Conservation (phyloP, 2,888 invertebrate species). For the Cartodere bifasciata region DNA sequence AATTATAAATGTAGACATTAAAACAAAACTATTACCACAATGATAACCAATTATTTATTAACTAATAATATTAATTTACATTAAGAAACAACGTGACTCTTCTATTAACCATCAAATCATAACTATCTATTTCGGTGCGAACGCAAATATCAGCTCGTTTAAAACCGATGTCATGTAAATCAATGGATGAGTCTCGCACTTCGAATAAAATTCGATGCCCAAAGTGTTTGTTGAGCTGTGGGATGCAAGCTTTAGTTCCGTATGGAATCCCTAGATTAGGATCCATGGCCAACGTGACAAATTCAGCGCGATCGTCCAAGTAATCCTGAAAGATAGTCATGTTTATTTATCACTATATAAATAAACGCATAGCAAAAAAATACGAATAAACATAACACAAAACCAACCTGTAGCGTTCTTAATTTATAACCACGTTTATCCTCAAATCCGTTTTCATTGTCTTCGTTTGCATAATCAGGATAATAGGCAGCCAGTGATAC, state of each 20-base stretch:
- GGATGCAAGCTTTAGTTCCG: conserved; percentile 37
- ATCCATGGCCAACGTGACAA: conserved; percentile 40
- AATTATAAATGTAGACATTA: no score
- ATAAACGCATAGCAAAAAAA: background rate
- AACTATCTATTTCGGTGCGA: conserved; percentile 39
- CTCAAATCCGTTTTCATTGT: conserved; percentile 31
- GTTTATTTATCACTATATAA: background rate
- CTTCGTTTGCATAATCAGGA: conserved; percentile 35
- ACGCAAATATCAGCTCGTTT: conserved; percentile 40
- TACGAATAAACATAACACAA: background rate
- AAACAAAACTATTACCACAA: no score
- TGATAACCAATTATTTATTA: no score
- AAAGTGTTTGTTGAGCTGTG: conserved; percentile 38
- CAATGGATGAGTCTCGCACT: conserved; percentile 35
- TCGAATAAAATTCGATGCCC: conserved; percentile 35
- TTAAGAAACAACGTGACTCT: conserved; percentile 33
- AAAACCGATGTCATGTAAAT: conserved; percentile 31
- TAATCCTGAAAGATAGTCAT: conserved; percentile 32
- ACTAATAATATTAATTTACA: no score
- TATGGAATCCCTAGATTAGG: conserved; percentile 33
- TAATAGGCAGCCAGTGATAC: conserved; percentile 39
- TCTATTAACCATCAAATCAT: conserved; percentile 37
- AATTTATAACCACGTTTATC: conserved; percentile 36
- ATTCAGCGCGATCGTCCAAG: conserved; percentile 35
- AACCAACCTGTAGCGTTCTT: conserved; percentile 35